Base-by-base conservation (phyloP, 2,797 vertebrate species). In the Pterois miles region DNA sequence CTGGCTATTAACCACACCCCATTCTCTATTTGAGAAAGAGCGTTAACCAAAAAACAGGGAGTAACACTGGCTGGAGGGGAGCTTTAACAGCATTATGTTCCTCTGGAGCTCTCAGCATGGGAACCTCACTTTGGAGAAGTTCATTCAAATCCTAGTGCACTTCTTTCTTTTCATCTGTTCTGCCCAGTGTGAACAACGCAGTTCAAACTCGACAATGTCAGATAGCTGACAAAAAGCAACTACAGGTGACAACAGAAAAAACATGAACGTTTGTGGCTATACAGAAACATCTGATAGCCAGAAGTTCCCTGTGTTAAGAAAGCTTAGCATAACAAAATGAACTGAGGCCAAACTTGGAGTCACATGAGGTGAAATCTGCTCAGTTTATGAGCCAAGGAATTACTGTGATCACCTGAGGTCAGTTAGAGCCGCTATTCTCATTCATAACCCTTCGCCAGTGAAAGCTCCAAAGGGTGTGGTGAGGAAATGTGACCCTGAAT, bases 331-430 rank as follows among this genome's bases (percentile, higher is more conserved):
- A 33, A 63, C 66, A 58, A 59, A 71, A 65, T 22, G 8, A 59
- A 52, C 8, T 4, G 18, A 56, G 29, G 58, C 46, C 34, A 40
- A 40, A 69, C 20, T 29, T 62, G 54, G 60, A 72, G 54, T 73
- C 33, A 54, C 71, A 70, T 75, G 38, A 76, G 67, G 43, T 66
- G 71, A 86, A 80, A 65, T 52, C 43, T 79, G 43, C 59, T 57
- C 34, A 38, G 52, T 43, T 48, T 38, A 48, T 78, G 71, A 54
- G 50, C 70, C 54, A 65, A 25, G 16, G 58, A 71, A 67, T 66
- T 53, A 66, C 27, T 14, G 33, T 34, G 46, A 70, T 54, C 25
- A 68, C 46, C 22, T 82, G 53, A 69, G 33, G 58, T 60, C 38
- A 56, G n/a, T 60, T 18, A 29, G 13, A 60, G 46, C 46, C 9